Evolutionary conservation across 2,888 invertebrate species (phyloP).

Genomic region (Operophtera brumata): DNA sequence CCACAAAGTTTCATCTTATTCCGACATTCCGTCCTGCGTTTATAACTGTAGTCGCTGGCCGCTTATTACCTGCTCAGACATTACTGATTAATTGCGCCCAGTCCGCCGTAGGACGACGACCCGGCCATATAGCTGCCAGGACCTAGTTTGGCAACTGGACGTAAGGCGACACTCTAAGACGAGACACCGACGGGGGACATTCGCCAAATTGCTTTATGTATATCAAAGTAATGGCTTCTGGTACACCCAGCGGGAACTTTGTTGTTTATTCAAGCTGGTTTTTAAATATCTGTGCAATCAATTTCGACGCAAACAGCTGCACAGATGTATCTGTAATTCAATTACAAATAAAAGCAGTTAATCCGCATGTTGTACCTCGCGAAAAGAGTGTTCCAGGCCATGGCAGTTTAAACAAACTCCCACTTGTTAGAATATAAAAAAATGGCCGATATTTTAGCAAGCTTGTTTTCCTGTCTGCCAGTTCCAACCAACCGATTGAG

Average conservation of each 20-base stretch:
- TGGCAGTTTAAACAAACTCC: too few relatives aligned
- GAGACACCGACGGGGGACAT: slow-evolving; percentile 43
- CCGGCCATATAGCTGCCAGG: slow-evolving; percentile 42
- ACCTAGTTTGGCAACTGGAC: slow-evolving; percentile 46
- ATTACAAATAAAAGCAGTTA: neutral
- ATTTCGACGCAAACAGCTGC: neutral
- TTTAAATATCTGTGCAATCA: slow-evolving; percentile 10
- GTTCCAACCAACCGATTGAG: too few relatives aligned
- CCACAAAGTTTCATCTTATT: slow-evolving; percentile 29
- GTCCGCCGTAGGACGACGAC: slow-evolving; percentile 50
- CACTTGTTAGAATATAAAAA: too few relatives aligned
- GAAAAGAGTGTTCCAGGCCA: too few relatives aligned
- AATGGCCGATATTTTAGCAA: too few relatives aligned
- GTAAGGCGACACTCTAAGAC: slow-evolving; percentile 48
- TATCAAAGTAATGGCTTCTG: slow-evolving; percentile 25
- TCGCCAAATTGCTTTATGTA: slow-evolving; percentile 48
- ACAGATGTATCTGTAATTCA: slow-evolving; percentile 21
- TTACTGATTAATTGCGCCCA: slow-evolving; percentile 53
- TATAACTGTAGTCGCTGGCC: slow-evolving; percentile 38
- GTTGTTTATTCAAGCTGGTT: slow-evolving; percentile 16
- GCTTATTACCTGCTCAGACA: slow-evolving; percentile 40
- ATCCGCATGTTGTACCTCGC: too few relatives aligned
- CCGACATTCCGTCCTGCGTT: slow-evolving; percentile 31
- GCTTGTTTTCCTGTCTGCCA: too few relatives aligned
- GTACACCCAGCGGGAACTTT: slow-evolving; percentile 6